Base-by-base conservation (phyloP, 1,140 invertebrate genomes). In the Rhagoletis pomonella region DNA sequence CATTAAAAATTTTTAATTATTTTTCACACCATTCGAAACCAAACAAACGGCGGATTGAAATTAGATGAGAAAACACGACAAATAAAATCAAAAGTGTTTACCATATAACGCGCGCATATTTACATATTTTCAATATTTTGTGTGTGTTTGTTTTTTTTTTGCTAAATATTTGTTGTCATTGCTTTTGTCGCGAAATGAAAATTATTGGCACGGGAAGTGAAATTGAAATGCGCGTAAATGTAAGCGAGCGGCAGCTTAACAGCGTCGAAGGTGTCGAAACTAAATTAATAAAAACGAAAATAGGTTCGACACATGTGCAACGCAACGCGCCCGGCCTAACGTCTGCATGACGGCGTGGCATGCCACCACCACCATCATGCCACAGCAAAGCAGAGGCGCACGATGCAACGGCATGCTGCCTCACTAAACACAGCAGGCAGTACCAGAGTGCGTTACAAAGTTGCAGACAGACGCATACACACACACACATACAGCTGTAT, bases 1-100 rank as follows among this genome's bases (percentile, higher is more conserved):
- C 73, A 81, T 81, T 81, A 81, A 81, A 55, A 50, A 81, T 55
- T 81, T 81, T 81, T 81, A 81, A 81, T 81, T 81, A 81, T 81
- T 81, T 73, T 81, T 81, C 73, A 81, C 73, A 81, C 73, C 73
- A 47, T 81, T 81, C 47, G 47, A 58, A 50, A 73, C 4, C 42
- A 44, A 50, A 73, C 10, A 44, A 5, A 47, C 9, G 17, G 17
- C 3, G 3, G 42, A 44, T 7, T 55, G 47, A 81, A 81, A 50
- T 55, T 9, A 81, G 17, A 55, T 47, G 7, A 55, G 6, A 47
- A 44, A 47, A 47, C 29, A 6, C 0, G 14, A 10, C 2, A 12
- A 69, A 69, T 17, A 73, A n/a, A 73, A 2, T 50, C 6, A 0
- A 14, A 67, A 10, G 64, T 73, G 6, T 73, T 73, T 73, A 73